Evolutionary conservation across 2,888 invertebrate species (phyloP).

Genomic region (Oscheius onirici): DNA sequence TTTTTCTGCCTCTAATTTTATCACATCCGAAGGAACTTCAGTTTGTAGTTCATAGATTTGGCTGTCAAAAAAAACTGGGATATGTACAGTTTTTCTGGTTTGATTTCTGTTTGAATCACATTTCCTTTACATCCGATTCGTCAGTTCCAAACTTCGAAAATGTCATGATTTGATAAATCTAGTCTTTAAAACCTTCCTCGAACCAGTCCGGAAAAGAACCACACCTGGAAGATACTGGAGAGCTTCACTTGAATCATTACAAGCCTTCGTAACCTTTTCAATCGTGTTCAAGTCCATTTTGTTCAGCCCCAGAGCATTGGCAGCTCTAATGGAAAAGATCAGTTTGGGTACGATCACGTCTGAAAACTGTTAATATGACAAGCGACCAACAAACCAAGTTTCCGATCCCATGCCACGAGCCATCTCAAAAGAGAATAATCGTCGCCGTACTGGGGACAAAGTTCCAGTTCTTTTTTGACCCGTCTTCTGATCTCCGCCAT

Average conservation of each 20-base stretch:
- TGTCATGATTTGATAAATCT: too few relatives aligned
- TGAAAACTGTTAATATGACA: slow-evolving; percentile 29
- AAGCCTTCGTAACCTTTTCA: slow-evolving; percentile 54
- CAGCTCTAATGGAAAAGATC: slow-evolving; percentile 55
- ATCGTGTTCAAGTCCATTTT: slow-evolving; percentile 53
- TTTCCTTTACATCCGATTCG: too few relatives aligned
- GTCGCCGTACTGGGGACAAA: slow-evolving; percentile 59
- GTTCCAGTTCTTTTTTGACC: slow-evolving; percentile 47
- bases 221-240: slow-evolving; percentile 53
- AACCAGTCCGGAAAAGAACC: too few relatives aligned
- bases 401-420: slow-evolving; percentile 68
- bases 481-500: slow-evolving; percentile 36
- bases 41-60: too few relatives aligned
- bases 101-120: too few relatives aligned
- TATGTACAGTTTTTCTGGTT: too few relatives aligned
- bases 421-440: slow-evolving; percentile 61
- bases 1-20: too few relatives aligned
- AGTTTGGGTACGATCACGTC: slow-evolving; percentile 63
- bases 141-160: too few relatives aligned
- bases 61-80: too few relatives aligned
- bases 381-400: slow-evolving; percentile 49
- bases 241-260: slow-evolving; percentile 48
- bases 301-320: slow-evolving; percentile 59
- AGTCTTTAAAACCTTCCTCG: too few relatives aligned
- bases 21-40: too few relatives aligned